Evolutionary conservation across 2,888 invertebrate species (phyloP).

Genomic region (Eurytoma californica): DNA sequence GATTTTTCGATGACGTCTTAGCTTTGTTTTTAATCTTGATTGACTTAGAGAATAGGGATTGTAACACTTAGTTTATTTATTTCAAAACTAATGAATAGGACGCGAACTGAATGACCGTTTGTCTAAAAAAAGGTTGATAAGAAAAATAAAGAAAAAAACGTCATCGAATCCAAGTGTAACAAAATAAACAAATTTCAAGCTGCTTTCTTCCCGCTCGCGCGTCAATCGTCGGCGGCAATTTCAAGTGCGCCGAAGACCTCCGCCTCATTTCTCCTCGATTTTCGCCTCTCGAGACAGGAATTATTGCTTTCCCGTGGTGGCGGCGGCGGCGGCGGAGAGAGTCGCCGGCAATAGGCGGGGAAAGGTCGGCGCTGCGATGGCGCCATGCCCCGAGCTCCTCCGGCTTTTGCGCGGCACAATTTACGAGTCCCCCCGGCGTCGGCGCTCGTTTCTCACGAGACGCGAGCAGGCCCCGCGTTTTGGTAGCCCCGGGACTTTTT

Average conservation of each 20-base stretch:
- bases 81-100: too few relatives aligned
- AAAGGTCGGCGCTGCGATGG: conserved; percentile 45
- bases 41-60: too few relatives aligned
- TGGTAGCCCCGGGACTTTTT: conserved; percentile 18
- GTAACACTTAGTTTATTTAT: too few relatives aligned
- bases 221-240: not conserved
- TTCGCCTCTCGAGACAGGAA: conserved; percentile 18
- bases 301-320: conserved; percentile 17
- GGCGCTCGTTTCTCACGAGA: conserved; percentile 47
- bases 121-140: not conserved
- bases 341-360: not conserved
- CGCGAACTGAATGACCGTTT: too few relatives aligned
- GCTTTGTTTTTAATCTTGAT: too few relatives aligned
- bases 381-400: conserved; percentile 53
- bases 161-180: not conserved
- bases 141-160: not conserved
- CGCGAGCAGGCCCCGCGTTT: not conserved
- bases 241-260: not conserved
- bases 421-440: conserved; percentile 55
- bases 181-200: conserved; percentile 21
- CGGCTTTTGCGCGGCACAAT: conserved; percentile 52
- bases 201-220: not conserved
- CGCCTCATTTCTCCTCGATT: not conserved
- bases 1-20: too few relatives aligned
- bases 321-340: not conserved